phyloP scores from a whole-genome alignment of 92 coral and sea anemone genomes.

The Epizoanthus illoricatus region DNA sequence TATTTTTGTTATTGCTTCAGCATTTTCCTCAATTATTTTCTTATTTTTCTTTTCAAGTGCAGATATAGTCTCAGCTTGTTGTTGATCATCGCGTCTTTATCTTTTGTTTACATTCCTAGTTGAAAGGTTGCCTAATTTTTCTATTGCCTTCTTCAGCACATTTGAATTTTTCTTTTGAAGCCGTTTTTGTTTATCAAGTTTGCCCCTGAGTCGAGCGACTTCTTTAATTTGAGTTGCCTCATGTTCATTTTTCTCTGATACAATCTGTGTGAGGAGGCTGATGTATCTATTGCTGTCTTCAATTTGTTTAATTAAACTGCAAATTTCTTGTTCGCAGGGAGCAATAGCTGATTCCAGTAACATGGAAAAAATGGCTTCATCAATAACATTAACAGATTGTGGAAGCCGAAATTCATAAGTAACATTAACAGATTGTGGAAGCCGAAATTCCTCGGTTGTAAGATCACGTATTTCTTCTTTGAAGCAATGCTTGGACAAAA shows the following conservation, averaged over 20 bases:
- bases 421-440: no score
- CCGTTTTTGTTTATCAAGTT: slow-evolving; percentile 11
- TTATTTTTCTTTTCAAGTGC: slow-evolving; percentile 6
- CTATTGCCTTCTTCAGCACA: slow-evolving; percentile 7
- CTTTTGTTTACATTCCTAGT: slow-evolving; percentile 28
- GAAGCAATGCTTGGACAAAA: background rate
- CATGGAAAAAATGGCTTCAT: no score
- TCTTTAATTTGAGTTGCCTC: slow-evolving; percentile 9
- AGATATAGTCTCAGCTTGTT: slow-evolving; percentile 18
- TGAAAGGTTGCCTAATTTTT: slow-evolving; percentile 22
- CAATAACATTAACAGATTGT: no score
- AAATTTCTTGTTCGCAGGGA: slow-evolving; percentile 14
- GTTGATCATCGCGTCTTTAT: background rate
- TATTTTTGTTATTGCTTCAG: background rate
- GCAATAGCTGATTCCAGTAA: slow-evolving; percentile 6
- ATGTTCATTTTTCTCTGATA: slow-evolving; percentile 7
- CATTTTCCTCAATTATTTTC: slow-evolving; percentile 2
- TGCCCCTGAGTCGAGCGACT: slow-evolving; percentile 1
- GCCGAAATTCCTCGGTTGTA: background rate
- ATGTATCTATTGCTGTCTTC: slow-evolving; percentile 27
- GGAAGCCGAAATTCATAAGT: no score
- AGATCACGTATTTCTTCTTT: background rate
- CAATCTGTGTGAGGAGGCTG: slow-evolving; percentile 19
- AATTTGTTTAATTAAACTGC: background rate
- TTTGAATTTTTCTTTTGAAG: background rate